phyloP scores from a whole-genome alignment of 1,140 invertebrate species.

The Carcinoscorpius rotundicauda region DNA sequence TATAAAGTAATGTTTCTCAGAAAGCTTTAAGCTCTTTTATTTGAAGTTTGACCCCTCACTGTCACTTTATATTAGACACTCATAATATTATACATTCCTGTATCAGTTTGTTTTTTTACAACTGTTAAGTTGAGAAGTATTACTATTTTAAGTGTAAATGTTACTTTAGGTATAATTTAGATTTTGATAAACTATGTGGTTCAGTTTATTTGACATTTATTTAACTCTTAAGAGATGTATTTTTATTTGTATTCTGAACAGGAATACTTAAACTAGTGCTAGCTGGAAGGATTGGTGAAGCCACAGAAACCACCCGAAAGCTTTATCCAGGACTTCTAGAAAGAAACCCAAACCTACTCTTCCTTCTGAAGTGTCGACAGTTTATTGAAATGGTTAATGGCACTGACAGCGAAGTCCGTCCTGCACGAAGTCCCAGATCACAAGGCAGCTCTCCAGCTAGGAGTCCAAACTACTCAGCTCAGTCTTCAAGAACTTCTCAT shows the following conservation, averaged over 20 bases:
- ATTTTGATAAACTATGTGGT: background rate
- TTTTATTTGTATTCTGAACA: slow-evolving; percentile 33
- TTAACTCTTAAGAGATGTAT: slow-evolving; percentile 9
- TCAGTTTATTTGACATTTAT: too few relatives aligned
- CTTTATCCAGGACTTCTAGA: slow-evolving; percentile 84
- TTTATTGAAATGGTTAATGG: slow-evolving; percentile 74
- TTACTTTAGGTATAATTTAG: background rate
- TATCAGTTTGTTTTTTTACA: too few relatives aligned
- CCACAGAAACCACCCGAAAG: slow-evolving; percentile 74
- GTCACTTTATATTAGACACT: too few relatives aligned
- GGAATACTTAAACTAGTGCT: slow-evolving; percentile 87
- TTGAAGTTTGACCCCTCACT: too few relatives aligned
- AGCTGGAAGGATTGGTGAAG: slow-evolving; percentile 83
- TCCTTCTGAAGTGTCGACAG: slow-evolving; percentile 90
- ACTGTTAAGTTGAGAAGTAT: too few relatives aligned
- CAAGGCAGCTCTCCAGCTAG: slow-evolving; percentile 23
- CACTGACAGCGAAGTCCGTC: slow-evolving; percentile 34
- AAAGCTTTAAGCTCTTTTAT: too few relatives aligned
- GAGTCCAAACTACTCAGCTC: slow-evolving; percentile 24
- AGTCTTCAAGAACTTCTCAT: background rate
- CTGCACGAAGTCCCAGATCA: slow-evolving; percentile 22
- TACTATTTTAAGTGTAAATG: background rate
- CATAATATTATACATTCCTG: too few relatives aligned
- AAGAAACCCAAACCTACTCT: slow-evolving; percentile 75
- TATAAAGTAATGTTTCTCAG: too few relatives aligned